Evolutionary conservation across 2,888 invertebrate genomes (phyloP), one percentile per base, ranked within the genome.

Genomic region (Piscicola geometra): DNA sequence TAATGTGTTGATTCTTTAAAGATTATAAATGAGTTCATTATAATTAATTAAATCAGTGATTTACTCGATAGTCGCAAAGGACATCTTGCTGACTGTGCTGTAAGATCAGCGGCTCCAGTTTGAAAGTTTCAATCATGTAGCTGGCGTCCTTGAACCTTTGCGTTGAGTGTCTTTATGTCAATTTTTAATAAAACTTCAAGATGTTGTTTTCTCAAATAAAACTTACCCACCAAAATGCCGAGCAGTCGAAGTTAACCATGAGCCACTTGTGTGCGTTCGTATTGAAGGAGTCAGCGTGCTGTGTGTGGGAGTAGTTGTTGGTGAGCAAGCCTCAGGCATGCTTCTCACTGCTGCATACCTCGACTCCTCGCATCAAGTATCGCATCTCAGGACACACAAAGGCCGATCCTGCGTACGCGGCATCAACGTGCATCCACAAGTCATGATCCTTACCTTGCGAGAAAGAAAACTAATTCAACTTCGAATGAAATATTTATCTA

Each of bases 211-310:
- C n/a, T n/a, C n/a, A n/a, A n/a, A n/a, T n/a, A n/a, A n/a, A n/a
- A n/a, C n/a, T n/a, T n/a, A n/a, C n/a, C n/a, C 87, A 95, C 96
- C 98, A 99, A 92, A 99, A 92, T 0, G 95, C 93, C 0, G 98
- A 97, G 83, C 98, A 99, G 85, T 99, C 99, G 81, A 98, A 99
- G 86, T 96, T 95, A 18, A 98, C 93, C 92, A 97, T 92, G 83
- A 99, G 86, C 94, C 98, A 98, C 86, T 99, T 99, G 78, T 96
- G 96, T 0, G 98, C 95, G 86, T 99, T 99, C 86, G 98, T 97
- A 25, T 96, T 97, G 80, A 98, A 91, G 0, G 98, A 97, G 83
- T 96, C 92, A 0, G 93, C 95, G 81, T 90, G 88, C 84, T 86
- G 82, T 33, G 81, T n/a, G n/a, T n/a, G n/a, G n/a, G n/a, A n/a